A percentile compares a stretch with the other conserved stretches of the same genome.
These are phyloP conservation scores for Atopsyche davidsoni DNA, from an alignment of 1,140 invertebrate genomes.

Conservation along the genomic window DNA sequence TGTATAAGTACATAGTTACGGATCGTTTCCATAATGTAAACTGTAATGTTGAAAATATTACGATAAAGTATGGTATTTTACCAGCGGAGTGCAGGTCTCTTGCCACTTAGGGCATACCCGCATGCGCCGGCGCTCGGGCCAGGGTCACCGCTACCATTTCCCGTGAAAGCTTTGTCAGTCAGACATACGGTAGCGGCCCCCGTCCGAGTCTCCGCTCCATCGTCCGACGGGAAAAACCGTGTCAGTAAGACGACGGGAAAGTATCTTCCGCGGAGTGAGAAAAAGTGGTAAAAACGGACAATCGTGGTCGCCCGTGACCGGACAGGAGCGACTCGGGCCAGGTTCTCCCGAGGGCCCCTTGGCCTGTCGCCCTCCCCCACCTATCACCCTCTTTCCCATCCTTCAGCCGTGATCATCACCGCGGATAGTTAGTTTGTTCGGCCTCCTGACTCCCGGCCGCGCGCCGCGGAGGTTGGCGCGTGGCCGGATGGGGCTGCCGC, in stretches of 20 bases:
- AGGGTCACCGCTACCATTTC: conserved; percentile 11
- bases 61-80: conserved; percentile 29
- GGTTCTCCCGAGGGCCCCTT: background rate
- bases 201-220: too few species aligned
- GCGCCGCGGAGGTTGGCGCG: conserved; percentile 8
- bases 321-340: background rate
- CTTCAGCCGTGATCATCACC: background rate
- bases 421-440: background rate
- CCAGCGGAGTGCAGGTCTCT: conserved; percentile 18
- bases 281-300: too few species aligned
- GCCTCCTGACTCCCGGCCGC: conserved; percentile 3
- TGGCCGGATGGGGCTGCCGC: conserved; percentile 11
- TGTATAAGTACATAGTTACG: conserved; percentile 28
- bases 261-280: too few species aligned
- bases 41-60: conserved; percentile 28
- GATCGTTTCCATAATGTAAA: conserved; percentile 18
- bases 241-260: too few species aligned
- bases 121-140: conserved; percentile 18
- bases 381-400: background rate
- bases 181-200: too few species aligned
- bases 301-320: background rate
- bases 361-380: background rate
- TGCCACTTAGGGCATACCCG: conserved; percentile 15
- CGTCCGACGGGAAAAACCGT: too few species aligned
- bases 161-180: conserved; percentile 4